Conservation (phyloP, 2,797 vertebrate species). For the Martes flavigula region DNA sequence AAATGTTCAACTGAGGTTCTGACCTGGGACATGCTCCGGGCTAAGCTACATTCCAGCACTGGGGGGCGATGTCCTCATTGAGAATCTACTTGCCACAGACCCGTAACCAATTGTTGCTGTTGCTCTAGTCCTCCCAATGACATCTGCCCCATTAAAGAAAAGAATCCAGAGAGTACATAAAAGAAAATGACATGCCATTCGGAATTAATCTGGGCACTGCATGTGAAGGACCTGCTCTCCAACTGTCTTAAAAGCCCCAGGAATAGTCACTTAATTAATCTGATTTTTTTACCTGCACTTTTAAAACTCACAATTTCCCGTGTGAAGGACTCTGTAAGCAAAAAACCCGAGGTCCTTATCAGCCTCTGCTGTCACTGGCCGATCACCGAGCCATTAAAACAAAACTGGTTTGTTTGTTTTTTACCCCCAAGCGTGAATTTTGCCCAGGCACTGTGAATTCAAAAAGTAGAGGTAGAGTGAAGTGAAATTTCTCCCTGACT, state of each 20-base stretch:
- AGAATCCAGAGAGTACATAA: not conserved
- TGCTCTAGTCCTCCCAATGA: not conserved
- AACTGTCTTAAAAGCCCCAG: not conserved
- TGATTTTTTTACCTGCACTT: not conserved
- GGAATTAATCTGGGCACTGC: not conserved
- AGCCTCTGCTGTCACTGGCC: not conserved
- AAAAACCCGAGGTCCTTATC: not conserved
- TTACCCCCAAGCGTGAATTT: not conserved
- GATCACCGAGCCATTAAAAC: not conserved
- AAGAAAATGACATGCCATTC: not conserved
- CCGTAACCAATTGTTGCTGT: not conserved
- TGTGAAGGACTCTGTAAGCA: not conserved
- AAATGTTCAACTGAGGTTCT: not conserved
- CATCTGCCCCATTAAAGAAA: not conserved
- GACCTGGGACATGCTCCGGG: not conserved
- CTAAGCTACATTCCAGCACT: conserved; percentile 6
- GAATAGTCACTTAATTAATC: not conserved
- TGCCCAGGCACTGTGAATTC: not conserved
- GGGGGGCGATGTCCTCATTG: conserved; percentile 38
- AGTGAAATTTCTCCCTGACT: not conserved
- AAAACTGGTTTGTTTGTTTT: not conserved
- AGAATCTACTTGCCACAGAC: not conserved
- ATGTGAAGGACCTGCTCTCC: not conserved
- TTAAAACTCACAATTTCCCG: not conserved
- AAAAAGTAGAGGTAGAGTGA: not conserved